A percentile compares a stretch with the other conserved stretches of the same genome.
phyloP scores from a whole-genome alignment of 2,888 invertebrate species.

The Diabrotica balteata region DNA sequence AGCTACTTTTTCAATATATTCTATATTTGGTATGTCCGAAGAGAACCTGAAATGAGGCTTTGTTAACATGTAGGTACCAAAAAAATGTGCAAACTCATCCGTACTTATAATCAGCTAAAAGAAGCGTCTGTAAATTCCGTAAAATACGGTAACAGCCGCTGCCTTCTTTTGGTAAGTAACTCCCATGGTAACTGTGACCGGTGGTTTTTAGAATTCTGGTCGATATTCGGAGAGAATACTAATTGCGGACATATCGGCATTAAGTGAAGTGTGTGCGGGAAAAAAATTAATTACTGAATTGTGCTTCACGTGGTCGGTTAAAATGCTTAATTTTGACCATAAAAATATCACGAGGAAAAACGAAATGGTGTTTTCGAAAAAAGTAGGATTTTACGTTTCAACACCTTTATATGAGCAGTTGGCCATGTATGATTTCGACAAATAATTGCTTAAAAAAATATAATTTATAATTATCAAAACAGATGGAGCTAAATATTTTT shows the following conservation, averaged over 20 bases:
- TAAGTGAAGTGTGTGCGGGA: background rate
- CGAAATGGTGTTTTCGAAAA: too few relatives aligned
- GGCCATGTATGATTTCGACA: too few relatives aligned
- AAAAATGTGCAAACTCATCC: slow-evolving; percentile 33
- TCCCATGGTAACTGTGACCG: background rate
- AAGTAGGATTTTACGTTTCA: too few relatives aligned
- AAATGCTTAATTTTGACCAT: too few relatives aligned
- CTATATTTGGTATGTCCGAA: slow-evolving; percentile 33
- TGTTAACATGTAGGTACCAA: slow-evolving; percentile 27
- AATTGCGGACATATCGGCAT: slow-evolving; percentile 3
- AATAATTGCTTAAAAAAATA: too few relatives aligned
- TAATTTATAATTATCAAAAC: too few relatives aligned
- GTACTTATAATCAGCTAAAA: slow-evolving; percentile 29
- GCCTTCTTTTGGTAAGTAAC: slow-evolving; percentile 14
- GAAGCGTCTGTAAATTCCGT: slow-evolving; percentile 21
- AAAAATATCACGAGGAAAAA: too few relatives aligned
- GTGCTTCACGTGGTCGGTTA: background rate
- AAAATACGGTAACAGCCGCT: slow-evolving; percentile 15
- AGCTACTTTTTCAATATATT: slow-evolving; percentile 12
- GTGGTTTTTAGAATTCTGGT: slow-evolving; percentile 17
- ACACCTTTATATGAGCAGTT: too few relatives aligned
- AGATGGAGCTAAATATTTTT: too few relatives aligned
- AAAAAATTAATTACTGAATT: background rate
- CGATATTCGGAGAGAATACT: slow-evolving; percentile 20
- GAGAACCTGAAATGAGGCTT: slow-evolving; percentile 31